Percentiles rank a stretch among this genome's conserved stretches.
Evolutionary conservation across 2,113 vertebrate species (phyloP).

Genomic region (Triplophysa siluroides): DNA sequence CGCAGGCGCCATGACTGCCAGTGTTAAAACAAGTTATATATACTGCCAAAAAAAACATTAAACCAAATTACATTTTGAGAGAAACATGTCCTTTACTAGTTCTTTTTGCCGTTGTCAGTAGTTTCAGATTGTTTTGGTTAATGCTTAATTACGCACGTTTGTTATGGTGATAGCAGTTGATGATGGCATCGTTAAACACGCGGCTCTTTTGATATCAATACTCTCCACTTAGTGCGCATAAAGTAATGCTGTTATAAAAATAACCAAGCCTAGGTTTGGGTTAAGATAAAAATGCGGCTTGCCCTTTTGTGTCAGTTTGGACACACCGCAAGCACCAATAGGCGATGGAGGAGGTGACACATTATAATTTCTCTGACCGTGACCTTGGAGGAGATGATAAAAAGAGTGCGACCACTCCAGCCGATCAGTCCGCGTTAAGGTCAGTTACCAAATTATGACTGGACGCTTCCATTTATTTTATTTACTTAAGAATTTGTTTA

Average conservation of each 20-base stretch:
- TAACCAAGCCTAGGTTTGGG: constrained; percentile 85
- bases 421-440: constrained; percentile 67
- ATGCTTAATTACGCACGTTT: neutral
- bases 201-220: constrained; percentile 57
- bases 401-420: constrained; percentile 72
- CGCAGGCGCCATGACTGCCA: neutral
- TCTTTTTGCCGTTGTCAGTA: neutral
- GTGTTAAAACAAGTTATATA: neutral
- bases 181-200: neutral
- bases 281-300: constrained; percentile 94
- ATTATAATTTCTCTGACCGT: constrained; percentile 92
- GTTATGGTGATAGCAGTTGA: neutral
- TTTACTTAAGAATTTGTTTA: constrained; percentile 8
- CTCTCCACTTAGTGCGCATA: constrained; percentile 61
- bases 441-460: constrained; percentile 41
- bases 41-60: neutral
- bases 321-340: constrained; percentile 85
- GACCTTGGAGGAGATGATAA: constrained; percentile 96
- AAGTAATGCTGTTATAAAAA: constrained; percentile 91
- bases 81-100: neutral
- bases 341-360: constrained; percentile 85
- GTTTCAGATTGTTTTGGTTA: neutral
- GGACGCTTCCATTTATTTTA: neutral
- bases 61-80: no score
- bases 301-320: constrained; percentile 96